Percentiles rank a stretch among this genome's conserved stretches.
phyloP scores from a whole-genome alignment of 2,113 vertebrate genomes.

The Heteronetta atricapilla region DNA sequence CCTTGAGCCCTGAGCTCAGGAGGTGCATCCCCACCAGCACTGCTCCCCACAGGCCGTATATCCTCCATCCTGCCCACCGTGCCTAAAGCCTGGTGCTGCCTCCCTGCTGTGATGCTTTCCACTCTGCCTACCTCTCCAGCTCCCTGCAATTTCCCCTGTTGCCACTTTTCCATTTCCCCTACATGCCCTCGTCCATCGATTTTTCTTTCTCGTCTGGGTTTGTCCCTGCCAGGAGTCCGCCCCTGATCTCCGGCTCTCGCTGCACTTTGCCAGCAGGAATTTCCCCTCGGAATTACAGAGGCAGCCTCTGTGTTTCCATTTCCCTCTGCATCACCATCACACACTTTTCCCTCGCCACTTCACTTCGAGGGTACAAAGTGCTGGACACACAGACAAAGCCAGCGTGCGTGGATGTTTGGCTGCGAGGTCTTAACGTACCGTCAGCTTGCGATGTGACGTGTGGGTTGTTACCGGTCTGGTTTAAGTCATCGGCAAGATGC shows the following conservation, averaged over 20 bases:
- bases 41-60: accelerated
- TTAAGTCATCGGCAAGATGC: accelerated
- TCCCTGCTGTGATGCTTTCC: neutral
- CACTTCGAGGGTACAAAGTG: neutral
- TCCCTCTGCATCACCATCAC: neutral
- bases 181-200: neutral
- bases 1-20: neutral
- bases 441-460: neutral
- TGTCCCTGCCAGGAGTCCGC: neutral
- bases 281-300: too few species aligned
- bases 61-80: neutral
- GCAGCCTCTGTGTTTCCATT: neutral
- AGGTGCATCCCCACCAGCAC: neutral
- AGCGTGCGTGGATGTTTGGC: neutral
- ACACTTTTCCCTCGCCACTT: neutral
- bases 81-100: neutral
- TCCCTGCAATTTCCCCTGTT: neutral
- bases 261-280: neutral
- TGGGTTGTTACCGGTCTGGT: neutral
- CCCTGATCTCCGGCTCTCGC: accelerated
- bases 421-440: too few species aligned
- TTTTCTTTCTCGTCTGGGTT: neutral
- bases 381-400: neutral
- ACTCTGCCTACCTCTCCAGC: neutral
- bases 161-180: neutral